Base-by-base conservation (phyloP, 2,888 invertebrate species). In the Congeria kusceri region DNA sequence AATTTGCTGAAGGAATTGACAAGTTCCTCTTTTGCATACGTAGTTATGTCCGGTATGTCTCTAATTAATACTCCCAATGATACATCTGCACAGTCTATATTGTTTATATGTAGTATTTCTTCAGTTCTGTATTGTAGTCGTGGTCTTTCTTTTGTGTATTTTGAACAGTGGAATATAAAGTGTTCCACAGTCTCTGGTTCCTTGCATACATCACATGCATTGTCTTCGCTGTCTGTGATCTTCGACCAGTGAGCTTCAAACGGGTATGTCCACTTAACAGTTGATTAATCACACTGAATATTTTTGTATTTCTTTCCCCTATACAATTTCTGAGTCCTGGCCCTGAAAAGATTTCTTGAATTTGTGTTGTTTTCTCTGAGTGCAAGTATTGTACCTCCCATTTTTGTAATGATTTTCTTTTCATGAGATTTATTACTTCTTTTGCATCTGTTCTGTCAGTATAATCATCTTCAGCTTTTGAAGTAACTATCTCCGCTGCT, bases 101-200 rank as follows among this genome's bases (percentile, higher is more conserved):
- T 15, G 18, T 29, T 29, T 28, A 28, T 28, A 29, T 27, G 29
- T n/a, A 61, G 29, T 18, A 32, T 29, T 62, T 62, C 62, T 32
- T 62, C 62, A 32, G 39, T 39, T 23, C 39, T 39, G 20, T 39
- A 15, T 32, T 32, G 18, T 15, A 62, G 39, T 3, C 15, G 11
- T 32, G 3, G n/a, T 62, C 62, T 28, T 62, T 29, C 32, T 20
- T 18, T 15, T 32, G 20, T 18, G 39, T 32, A 62, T 32, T 32
- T 32, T 28, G 27, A 20, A 62, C 62, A 62, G 23, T 62, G 29
- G n/a, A 62, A 62, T 32, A 62, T 62, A 23, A 15, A 62, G 62
- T 62, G 62, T 20, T 62, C 15, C 7, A 58, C 11, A 25, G 23
- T 56, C 27, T 58, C 18, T 39, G 39, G 39, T 39, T 39, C 15